Evolutionary conservation across 2,113 vertebrate genomes (phyloP), one percentile per base, ranked within the genome.

Genomic region (Gymnocephalus cernua): DNA sequence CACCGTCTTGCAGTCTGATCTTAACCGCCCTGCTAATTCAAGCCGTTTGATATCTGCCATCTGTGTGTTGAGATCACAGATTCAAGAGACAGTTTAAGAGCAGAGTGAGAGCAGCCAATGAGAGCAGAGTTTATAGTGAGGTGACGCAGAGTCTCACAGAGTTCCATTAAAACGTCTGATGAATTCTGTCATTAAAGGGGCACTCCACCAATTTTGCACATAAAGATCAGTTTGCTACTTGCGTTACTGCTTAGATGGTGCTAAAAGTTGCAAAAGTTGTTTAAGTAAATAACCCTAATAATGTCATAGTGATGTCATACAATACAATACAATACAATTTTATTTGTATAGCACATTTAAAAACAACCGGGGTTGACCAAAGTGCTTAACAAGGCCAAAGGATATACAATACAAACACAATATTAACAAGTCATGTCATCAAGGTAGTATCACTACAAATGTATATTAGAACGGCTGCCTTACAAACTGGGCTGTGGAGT

Each of bases 11-110:
- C 14, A 18, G 84, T 4, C 38, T 6, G 72, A 63, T 61, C 64
- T 67, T 41, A 53, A 61, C n/a, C 61, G 35, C 18, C 2, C 21
- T 69, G 58, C 54, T 79, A 50, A 71, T 81, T 67, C 11, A 23
- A 56, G 54, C 80, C 21, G 23, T 79, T 86, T 82, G 86, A 82
- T 75, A 65, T n/a, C n/a, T 62, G 77, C 74, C 77, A 73, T 81
- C 77, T 88, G 80, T 68, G 65, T 7, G 44, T 15, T 51, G 61
- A 75, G 61, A 73, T 77, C 35, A 4, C 38, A 32, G 25, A 68
- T 71, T 75, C 25, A 32, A 59, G 68, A 80, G 68, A 15, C 47
- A 50, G 80, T 44, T 71, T 1, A 27, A n/a, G 66, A 80, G 35
- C 13, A 51, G 13, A 59, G 25, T n/a, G n/a, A n/a, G n/a, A n/a